Percentiles rank a stretch among this genome's conserved stretches.
Conservation (phyloP, 2,888 invertebrate genomes). For the Scotopteryx bipunctaria region DNA sequence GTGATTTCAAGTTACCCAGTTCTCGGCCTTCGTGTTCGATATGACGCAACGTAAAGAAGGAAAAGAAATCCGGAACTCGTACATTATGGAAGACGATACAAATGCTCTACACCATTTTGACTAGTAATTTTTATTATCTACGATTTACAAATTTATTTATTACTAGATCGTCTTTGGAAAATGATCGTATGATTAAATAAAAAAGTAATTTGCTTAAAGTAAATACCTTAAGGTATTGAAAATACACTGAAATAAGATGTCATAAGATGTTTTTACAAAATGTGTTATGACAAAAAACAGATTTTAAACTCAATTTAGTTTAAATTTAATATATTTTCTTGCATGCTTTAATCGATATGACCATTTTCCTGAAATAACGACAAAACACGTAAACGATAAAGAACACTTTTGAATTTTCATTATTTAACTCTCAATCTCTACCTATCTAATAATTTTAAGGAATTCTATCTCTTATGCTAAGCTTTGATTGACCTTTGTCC, state of each 20-base stretch:
- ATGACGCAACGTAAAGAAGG: constrained; percentile 55
- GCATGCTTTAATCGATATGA: constrained; percentile 14
- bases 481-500: constrained; percentile 5
- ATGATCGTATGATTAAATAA: not conserved
- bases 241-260: too few species aligned
- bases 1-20: not conserved
- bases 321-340: not conserved
- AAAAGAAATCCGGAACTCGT: constrained; percentile 65
- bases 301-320: too few species aligned
- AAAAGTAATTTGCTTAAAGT: not conserved
- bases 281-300: too few species aligned
- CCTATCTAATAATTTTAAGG: constrained; percentile 47
- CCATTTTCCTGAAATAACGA: constrained; percentile 19
- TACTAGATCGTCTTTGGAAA: constrained; percentile 15
- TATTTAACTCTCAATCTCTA: constrained; percentile 23
- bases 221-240: too few species aligned
- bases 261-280: too few species aligned
- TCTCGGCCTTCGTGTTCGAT: constrained; percentile 40
- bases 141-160: constrained; percentile 32
- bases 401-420: constrained; percentile 44
- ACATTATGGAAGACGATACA: constrained; percentile 79
- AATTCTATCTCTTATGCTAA: constrained; percentile 17
- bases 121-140: constrained; percentile 47
- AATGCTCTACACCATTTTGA: constrained; percentile 62
- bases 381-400: constrained; percentile 34